phyloP scores from a whole-genome alignment of 2,888 invertebrate species.

The Lathronympha strigana region DNA sequence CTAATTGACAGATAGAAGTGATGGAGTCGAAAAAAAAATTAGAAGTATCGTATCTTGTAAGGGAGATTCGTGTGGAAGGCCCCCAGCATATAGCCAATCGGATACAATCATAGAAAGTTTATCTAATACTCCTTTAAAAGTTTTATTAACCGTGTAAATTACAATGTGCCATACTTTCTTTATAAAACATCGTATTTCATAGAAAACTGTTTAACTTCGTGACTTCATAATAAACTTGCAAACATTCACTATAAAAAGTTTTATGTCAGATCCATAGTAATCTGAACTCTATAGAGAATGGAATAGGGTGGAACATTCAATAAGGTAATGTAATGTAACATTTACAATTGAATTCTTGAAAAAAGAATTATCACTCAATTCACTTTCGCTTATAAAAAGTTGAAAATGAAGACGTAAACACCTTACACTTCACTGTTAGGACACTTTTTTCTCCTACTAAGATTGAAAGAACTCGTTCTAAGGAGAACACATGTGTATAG shows the following conservation, averaged over 20 bases:
- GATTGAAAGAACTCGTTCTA: no score
- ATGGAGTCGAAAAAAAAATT: no score
- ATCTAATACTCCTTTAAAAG: no score
- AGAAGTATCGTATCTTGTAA: no score
- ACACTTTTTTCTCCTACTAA: no score
- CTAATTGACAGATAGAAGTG: no score
- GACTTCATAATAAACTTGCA: not conserved
- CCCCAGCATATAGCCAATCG: no score
- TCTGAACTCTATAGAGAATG: not conserved
- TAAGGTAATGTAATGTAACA: not conserved
- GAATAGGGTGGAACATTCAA: not conserved
- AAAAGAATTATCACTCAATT: slow-evolving; percentile 7
- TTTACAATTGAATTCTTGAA: slow-evolving; percentile 3
- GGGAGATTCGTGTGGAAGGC: no score
- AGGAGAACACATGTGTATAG: no score
- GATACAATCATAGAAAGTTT: no score
- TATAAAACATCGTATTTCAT: not conserved
- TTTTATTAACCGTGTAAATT: not conserved
- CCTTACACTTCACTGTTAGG: no score
- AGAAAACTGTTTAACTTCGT: slow-evolving; percentile 12
- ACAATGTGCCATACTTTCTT: not conserved
- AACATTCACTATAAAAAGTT: not conserved
- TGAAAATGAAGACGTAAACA: no score
- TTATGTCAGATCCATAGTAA: not conserved
- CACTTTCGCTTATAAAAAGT: slow-evolving; percentile 20